A percentile compares a stretch with the other conserved stretches of the same genome.
phyloP scores from a whole-genome alignment of 2,797 vertebrate genomes.

The Heterohyrax brucei region DNA sequence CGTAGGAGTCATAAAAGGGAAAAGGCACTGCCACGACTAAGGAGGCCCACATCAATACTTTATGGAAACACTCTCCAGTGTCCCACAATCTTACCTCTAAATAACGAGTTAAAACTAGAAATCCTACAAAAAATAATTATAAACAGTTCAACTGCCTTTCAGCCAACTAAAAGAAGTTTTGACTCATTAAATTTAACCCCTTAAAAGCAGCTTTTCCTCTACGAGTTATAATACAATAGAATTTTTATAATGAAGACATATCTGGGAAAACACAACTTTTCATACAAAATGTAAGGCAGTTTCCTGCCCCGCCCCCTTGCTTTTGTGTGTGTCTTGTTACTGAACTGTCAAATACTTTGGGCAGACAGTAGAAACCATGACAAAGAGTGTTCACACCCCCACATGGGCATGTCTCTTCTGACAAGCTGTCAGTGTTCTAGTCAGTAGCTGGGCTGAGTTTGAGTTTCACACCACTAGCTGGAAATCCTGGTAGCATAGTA shows the following conservation, averaged over 20 bases:
- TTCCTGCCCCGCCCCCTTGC: neutral
- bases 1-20: neutral
- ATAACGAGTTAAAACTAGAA: slow-evolving; percentile 58
- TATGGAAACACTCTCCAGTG: slow-evolving; percentile 1
- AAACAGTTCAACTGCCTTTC: neutral
- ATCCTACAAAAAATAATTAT: slow-evolving; percentile 32
- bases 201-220: slow-evolving; percentile 74
- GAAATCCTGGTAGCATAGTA: too few species aligned
- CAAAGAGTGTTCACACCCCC: neutral
- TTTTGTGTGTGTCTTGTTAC: neutral
- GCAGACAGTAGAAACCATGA: neutral
- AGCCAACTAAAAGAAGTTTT: slow-evolving; percentile 62
- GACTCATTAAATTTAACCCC: slow-evolving; percentile 70
- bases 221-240: slow-evolving; percentile 26
- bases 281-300: neutral
- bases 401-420: neutral
- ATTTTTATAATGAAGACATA: slow-evolving; percentile 60
- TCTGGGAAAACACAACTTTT: slow-evolving; percentile 27
- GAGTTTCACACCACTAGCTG: neutral
- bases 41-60: neutral
- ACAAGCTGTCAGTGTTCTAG: neutral
- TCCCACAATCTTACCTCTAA: neutral
- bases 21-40: neutral
- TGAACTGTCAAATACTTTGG: neutral
- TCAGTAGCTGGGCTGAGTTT: neutral